Base-by-base conservation (phyloP, 2,797 vertebrate genomes). In the Sebastes ruberrimus region DNA sequence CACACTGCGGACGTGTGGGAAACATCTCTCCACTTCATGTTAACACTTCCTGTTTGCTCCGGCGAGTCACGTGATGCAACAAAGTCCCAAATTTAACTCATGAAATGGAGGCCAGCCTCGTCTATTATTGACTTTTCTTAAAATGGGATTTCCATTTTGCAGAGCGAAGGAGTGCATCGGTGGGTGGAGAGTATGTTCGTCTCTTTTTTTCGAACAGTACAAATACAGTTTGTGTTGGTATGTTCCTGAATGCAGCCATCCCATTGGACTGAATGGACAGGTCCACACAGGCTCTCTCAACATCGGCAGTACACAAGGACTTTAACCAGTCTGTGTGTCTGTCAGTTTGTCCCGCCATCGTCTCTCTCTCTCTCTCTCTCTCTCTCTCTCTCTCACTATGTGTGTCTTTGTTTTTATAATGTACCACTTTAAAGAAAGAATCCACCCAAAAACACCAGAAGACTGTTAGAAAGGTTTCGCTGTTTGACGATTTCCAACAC, bases 211-310 rank as follows among this genome's bases (percentile, higher is more conserved):
- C 23, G 23, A 81, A 81, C 60, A 71, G 25, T 71, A 28, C 56
- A 72, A 56, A 74, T 76, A 68, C 67, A 61, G 53, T 80, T 16
- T 83, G 60, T 85, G 56, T 85, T 83, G 73, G 61, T 89, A 74
- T 89, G 86, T 84, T 83, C 87, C 83, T 85, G 82, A 93, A 92
- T 92, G 92, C 87, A 79, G 75, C 60, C 82, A 81, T 83, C 73
- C 80, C 81, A 78, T 81, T 67, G 80, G 82, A 91, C 73, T 79
- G 85, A 91, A 81, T 49, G 74, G 74, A 81, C 79, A 84, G 78
- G 76, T 85, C 72, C 78, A 88, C 68, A 86, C 83, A 77, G 71
- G 81, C 81, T 91, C 82, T 71, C 87, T 89, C 87, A 90, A 88
- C 89, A 91, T 93, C 83, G 85, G 81, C 92, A 85, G 71, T 57